Conservation (phyloP, 1,140 invertebrate genomes). For the Drosophila lacteicornis region DNA sequence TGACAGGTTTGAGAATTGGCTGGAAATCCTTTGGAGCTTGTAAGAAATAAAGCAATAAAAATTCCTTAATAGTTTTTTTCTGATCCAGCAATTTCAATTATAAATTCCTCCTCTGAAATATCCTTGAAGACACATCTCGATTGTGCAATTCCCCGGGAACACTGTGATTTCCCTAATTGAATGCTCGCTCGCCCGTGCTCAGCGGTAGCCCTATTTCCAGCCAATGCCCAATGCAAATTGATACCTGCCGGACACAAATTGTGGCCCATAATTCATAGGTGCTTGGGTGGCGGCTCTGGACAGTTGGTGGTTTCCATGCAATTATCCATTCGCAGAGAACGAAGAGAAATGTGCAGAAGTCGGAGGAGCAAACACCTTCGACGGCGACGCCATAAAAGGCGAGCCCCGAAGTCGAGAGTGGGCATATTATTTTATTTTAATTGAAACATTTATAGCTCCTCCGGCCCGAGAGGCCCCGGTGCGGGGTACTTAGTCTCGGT, state of each 20-base stretch:
- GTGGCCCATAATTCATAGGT: constrained; percentile 73
- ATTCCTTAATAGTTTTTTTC: neutral
- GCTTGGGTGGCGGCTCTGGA: constrained; percentile 46
- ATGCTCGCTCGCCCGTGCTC: constrained; percentile 44
- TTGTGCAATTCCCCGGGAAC: constrained; percentile 38
- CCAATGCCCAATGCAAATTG: constrained; percentile 66
- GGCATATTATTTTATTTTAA: constrained; percentile 79
- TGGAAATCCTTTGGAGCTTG: neutral
- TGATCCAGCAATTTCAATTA: constrained; percentile 11
- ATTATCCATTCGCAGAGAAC: constrained; percentile 53
- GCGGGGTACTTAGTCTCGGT: constrained; percentile 34
- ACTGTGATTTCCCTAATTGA: constrained; percentile 70
- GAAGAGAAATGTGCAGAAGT: constrained; percentile 7
- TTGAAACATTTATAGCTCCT: constrained; percentile 78
- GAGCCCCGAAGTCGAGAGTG: constrained; percentile 49
- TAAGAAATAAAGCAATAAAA: too few species aligned
- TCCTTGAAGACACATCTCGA: constrained; percentile 12
- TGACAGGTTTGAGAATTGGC: constrained; percentile 15
- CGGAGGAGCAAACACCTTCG: constrained; percentile 15
- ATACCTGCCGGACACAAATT: constrained; percentile 66
- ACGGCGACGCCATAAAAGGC: constrained; percentile 66
- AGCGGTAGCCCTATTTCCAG: constrained; percentile 48
- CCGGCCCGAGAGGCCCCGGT: neutral
- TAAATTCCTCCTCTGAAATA: constrained; percentile 11
- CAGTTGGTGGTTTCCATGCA: constrained; percentile 52